phyloP scores from a whole-genome alignment of 2,888 invertebrate genomes.

The Orthosia incerta region DNA sequence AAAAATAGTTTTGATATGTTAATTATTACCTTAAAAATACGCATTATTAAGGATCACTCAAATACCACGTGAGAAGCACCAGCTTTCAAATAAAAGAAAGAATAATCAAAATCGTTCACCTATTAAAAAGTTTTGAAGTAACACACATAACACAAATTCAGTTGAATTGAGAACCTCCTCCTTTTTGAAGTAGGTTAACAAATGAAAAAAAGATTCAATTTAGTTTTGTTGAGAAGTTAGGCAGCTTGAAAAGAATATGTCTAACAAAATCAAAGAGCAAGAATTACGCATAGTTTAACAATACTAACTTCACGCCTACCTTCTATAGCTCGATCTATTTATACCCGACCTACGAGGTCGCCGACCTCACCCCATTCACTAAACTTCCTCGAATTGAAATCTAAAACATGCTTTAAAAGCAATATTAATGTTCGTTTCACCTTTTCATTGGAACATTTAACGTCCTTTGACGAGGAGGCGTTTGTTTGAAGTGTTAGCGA shows the following conservation, averaged over 20 bases:
- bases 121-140: no score
- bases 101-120: no score
- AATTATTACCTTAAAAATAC: no score
- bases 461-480: conserved; percentile 32
- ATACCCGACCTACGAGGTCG: neutral
- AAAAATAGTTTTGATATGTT: no score
- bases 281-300: neutral
- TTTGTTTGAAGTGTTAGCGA: conserved; percentile 43
- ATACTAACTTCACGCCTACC: neutral
- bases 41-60: no score
- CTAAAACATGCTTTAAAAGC: conserved; percentile 43
- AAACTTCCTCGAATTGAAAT: conserved; percentile 32
- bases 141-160: no score
- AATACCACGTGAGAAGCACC: no score
- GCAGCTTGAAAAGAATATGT: neutral
- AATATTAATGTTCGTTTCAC: conserved; percentile 38
- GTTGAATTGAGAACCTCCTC: no score
- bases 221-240: neutral
- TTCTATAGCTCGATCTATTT: neutral
- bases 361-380: conserved; percentile 20
- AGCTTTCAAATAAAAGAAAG: no score
- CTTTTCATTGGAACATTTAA: conserved; percentile 44
- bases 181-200: no score
- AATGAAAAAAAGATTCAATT: neutral
- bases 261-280: neutral